Evolutionary conservation across 2,797 vertebrate genomes (phyloP).

Genomic region (Gallirallus australis): DNA sequence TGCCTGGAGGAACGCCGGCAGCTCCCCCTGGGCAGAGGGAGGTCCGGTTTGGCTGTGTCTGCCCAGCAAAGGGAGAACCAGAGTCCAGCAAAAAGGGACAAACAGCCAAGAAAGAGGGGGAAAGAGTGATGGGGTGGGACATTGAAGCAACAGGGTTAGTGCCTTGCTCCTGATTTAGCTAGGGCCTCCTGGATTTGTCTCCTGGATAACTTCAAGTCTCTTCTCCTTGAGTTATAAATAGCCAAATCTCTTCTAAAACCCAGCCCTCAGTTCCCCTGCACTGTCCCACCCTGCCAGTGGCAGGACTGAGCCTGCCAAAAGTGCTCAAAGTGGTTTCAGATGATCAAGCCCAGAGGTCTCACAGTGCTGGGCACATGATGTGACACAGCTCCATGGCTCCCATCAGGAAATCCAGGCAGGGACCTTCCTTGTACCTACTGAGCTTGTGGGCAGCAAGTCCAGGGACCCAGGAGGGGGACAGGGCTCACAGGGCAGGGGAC

Average conservation of each 20-base stretch:
- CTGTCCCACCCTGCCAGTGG: neutral
- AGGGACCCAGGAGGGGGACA: rapidly evolving
- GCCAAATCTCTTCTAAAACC: neutral
- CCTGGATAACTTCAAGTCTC: neutral
- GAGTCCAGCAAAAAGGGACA: neutral
- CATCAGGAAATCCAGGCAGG: neutral
- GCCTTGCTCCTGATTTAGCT: neutral
- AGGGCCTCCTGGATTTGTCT: neutral
- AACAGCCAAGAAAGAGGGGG: neutral
- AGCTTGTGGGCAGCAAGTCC: neutral
- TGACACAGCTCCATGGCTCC: neutral
- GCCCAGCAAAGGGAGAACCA: neutral
- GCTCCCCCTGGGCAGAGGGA: neutral
- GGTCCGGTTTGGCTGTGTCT: neutral
- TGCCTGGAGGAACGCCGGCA: neutral
- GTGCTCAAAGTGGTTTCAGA: neutral
- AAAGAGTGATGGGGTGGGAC: neutral
- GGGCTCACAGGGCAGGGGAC: neutral
- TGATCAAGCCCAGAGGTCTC: neutral
- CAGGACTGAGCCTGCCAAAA: neutral
- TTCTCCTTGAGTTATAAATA: neutral
- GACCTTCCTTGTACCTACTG: neutral
- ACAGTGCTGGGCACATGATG: neutral
- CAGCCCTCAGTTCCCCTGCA: neutral
- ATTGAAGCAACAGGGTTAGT: neutral